Percentiles rank a stretch among this genome's conserved stretches.
These are phyloP conservation scores for Grammomys surdaster DNA, from an alignment of 2,113 vertebrate genomes.

Conservation along the genomic window DNA sequence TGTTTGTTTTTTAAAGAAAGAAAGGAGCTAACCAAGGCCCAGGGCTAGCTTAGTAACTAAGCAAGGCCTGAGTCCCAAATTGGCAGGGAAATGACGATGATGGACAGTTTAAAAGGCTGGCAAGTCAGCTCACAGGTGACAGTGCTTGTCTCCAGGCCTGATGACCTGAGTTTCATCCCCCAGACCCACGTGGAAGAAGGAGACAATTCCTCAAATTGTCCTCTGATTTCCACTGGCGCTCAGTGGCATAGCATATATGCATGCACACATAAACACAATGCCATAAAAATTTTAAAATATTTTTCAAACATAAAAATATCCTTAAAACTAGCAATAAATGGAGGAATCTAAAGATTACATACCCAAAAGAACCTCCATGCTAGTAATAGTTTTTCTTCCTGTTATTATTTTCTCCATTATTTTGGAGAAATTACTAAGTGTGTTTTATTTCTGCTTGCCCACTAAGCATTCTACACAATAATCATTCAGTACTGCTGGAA, in stretches of 20 bases:
- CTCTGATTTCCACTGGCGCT: neutral
- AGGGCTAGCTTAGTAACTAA: neutral
- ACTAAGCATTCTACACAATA: neutral
- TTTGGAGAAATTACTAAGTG: neutral
- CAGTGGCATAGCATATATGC: neutral
- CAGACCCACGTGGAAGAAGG: neutral
- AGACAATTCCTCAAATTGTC: neutral
- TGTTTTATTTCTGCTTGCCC: constrained; percentile 27
- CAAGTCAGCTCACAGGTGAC: neutral
- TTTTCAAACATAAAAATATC: neutral
- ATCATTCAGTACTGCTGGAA: neutral
- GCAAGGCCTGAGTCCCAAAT: neutral
- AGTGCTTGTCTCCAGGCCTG: neutral
- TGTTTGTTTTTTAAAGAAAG: neutral
- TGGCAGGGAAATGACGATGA: neutral
- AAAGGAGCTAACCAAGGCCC: neutral
- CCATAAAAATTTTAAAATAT: neutral
- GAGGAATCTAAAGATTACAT: neutral
- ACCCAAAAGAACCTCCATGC: neutral
- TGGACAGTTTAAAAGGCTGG: neutral
- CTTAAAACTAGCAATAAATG: neutral
- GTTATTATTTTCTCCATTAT: constrained; percentile 30
- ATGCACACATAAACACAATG: neutral
- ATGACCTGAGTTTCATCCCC: neutral
- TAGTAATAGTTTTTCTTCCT: neutral